phyloP scores from a whole-genome alignment of 2,888 invertebrate species.

The Neria commutata region DNA sequence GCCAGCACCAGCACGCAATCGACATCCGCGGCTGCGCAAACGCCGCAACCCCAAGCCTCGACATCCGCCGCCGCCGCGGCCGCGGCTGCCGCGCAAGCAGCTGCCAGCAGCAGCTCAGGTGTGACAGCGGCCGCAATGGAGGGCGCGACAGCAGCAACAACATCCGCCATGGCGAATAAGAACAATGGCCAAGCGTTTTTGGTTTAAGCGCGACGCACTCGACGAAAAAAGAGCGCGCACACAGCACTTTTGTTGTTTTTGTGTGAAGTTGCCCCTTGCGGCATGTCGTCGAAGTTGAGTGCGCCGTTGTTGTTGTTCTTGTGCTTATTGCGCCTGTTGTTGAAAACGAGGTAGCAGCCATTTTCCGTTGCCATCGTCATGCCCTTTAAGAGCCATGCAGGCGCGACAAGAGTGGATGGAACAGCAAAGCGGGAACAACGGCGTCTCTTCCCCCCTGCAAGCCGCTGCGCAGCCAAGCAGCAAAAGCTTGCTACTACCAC shows the following conservation, averaged over 20 bases:
- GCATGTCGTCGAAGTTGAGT: too few relatives aligned
- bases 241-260: too few relatives aligned
- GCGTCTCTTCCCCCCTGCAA: too few relatives aligned
- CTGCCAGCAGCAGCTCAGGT: constrained; percentile 30
- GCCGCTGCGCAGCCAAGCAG: too few relatives aligned
- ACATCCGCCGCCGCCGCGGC: constrained; percentile 37
- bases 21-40: constrained; percentile 47
- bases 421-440: constrained; percentile 6
- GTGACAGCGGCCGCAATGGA: constrained; percentile 15
- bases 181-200: constrained; percentile 58
- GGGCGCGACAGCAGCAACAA: constrained; percentile 35
- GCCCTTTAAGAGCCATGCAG: neutral
- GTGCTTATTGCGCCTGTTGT: neutral
- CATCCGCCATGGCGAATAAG: constrained; percentile 37
- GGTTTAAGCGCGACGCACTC: constrained; percentile 48
- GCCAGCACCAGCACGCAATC: constrained; percentile 59
- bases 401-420: constrained; percentile 6
- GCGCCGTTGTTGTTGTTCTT: constrained; percentile 17
- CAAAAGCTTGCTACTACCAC: neutral
- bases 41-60: constrained; percentile 43
- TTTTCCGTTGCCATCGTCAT: constrained; percentile 13
- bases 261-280: too few relatives aligned
- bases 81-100: constrained; percentile 42
- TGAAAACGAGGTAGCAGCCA: constrained; percentile 7
- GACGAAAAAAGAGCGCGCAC: too few relatives aligned